Percentiles rank a stretch among this genome's conserved stretches.
Evolutionary conservation across 2,797 vertebrate species (phyloP).

Genomic region (Podargus strigoides): DNA sequence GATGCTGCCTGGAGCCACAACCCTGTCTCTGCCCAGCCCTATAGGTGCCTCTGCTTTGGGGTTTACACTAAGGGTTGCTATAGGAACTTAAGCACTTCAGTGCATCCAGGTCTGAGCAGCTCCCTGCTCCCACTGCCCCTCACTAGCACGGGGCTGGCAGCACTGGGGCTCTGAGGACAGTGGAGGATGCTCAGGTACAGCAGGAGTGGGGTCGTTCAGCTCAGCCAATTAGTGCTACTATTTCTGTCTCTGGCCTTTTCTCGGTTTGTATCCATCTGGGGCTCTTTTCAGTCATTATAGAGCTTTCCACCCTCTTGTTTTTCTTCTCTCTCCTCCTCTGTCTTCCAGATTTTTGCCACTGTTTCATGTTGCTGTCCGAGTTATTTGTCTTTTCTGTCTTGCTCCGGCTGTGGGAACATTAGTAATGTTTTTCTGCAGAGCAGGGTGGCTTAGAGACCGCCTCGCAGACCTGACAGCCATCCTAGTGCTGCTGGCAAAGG

Average conservation of each 20-base stretch:
- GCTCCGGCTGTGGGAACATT: conserved; percentile 1
- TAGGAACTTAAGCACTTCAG: not conserved
- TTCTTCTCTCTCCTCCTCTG: not conserved
- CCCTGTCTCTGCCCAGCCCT: not conserved
- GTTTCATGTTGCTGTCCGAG: conserved; percentile 8
- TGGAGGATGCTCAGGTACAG: conserved; percentile 8
- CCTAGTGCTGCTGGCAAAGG: not conserved
- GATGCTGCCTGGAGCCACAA: not conserved
- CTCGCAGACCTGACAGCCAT: conserved; percentile 5
- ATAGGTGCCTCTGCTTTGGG: not conserved
- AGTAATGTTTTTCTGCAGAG: conserved; percentile 27
- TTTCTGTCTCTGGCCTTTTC: conserved; percentile 35
- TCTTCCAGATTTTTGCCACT: conserved; percentile 52
- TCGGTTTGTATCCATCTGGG: not conserved
- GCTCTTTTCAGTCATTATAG: not conserved
- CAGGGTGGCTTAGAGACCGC: not conserved
- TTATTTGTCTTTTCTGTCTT: conserved; percentile 38
- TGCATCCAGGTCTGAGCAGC: not conserved
- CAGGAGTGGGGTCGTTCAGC: not conserved
- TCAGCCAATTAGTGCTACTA: not conserved
- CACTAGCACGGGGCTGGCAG: not conserved
- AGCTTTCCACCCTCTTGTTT: conserved; percentile 15
- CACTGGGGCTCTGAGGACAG: not conserved
- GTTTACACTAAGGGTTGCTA: not conserved
- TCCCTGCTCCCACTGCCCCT: not conserved